Evolutionary conservation across 1,140 invertebrate genomes (phyloP), one percentile per base, ranked within the genome.

Genomic region (Drosophila nigromelanica): DNA sequence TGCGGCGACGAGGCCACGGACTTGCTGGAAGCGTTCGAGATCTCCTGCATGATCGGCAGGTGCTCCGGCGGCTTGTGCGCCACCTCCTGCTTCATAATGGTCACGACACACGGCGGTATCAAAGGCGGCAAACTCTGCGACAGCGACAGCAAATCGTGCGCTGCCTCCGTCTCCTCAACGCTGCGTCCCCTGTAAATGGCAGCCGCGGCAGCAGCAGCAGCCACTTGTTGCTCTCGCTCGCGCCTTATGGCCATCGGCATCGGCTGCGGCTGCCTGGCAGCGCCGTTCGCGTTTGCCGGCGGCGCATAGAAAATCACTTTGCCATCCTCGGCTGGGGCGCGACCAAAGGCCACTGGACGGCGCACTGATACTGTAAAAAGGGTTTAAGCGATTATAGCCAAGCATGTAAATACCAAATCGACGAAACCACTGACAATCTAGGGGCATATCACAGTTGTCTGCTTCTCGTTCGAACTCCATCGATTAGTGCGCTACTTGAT

Each of bases 91-190:
- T 93, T 92, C 72, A 93, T 93, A 30, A 94, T 94, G 58, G 93
- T 93, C 14, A 94, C 93, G 56, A 95, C 94, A 47, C 94, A 94
- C 0, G 95, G 95, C 0, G 94, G 94, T 27, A 95, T 95, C 10
- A 97, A 92, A 0, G 96, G 96, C 0, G 96, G 96, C 59, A 96
- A 82, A 40, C 96, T 96, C 60, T 96, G 94, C 3, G 96, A 96
- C 10, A 97, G 92, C 63, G 97, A 97, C 12, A 97, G 92, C n/a
- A 97, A 93, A 86, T 97, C 96, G 80, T 97, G 96, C 1, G 96
- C 96, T 4, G 96, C 96, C 92, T 97, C 96, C 1, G 96, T 97
- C 89, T 97, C 96, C 76, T 96, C 96, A 1, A 95, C 94, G 50
- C 95, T 96, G 62, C 95, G 93, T 54, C 94, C 93, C 8, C 94